phyloP scores from a whole-genome alignment of 1,140 invertebrate species.

The Pemphigus obesinymphae region DNA sequence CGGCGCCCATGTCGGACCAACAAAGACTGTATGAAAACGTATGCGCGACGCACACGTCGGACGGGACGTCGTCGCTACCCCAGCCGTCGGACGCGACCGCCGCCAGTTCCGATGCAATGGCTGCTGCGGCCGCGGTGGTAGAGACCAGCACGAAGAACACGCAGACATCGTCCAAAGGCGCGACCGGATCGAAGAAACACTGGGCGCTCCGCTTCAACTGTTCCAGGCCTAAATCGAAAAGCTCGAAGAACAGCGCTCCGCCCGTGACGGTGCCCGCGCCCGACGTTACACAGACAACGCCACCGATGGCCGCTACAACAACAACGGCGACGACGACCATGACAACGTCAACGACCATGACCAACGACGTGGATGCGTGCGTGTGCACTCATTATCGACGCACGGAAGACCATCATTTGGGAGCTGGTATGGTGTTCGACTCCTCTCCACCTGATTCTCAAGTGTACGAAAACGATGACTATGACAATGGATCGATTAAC shows the following conservation, averaged over 20 bases:
- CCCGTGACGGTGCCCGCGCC: neutral
- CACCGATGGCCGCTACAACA: too few species aligned
- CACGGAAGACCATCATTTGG: slow-evolving; percentile 57
- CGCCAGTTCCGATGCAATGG: neutral
- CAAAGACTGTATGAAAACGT: neutral
- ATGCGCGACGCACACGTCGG: neutral
- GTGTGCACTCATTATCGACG: slow-evolving; percentile 60
- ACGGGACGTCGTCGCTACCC: neutral
- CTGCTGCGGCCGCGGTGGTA: too few species aligned
- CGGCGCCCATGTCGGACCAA: neutral
- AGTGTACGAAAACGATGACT: neutral
- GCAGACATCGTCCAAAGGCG: neutral
- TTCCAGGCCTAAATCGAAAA: neutral
- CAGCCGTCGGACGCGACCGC: neutral
- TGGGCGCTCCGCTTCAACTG: slow-evolving; percentile 12
- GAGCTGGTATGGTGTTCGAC: slow-evolving; percentile 55
- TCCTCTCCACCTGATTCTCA: slow-evolving; percentile 50
- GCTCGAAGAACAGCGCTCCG: neutral
- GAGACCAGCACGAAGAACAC: neutral
- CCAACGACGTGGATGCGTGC: slow-evolving; percentile 49
- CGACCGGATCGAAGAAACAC: neutral
- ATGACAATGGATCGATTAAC: neutral
- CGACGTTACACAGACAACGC: too few species aligned
- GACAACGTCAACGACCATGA: too few species aligned
- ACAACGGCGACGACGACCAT: too few species aligned